phyloP scores from a whole-genome alignment of 2,113 vertebrate genomes.

The Cyphomyrus plagiostoma region DNA sequence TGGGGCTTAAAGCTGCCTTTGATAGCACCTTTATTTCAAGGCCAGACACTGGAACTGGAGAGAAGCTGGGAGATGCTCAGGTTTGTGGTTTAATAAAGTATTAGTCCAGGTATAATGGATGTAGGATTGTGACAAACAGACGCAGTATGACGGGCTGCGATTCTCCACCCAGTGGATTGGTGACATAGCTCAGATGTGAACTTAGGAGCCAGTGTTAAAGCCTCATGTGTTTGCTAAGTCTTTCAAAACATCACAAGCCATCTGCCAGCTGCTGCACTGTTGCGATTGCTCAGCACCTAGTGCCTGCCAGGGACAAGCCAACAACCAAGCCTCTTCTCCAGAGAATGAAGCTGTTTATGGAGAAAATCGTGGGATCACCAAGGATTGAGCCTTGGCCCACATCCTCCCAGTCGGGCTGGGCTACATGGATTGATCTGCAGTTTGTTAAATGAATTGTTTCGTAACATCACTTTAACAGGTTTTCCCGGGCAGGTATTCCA shows the following conservation, averaged over 20 bases:
- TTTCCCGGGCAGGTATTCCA: background rate
- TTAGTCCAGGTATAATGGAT: background rate
- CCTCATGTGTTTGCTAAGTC: background rate
- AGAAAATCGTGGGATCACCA: background rate
- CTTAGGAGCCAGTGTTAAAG: background rate
- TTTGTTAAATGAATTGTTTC: background rate
- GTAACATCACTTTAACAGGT: background rate
- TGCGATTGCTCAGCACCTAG: background rate
- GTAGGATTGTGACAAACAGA: background rate
- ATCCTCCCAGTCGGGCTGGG: no score
- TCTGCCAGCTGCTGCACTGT: background rate
- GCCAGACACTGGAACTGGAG: background rate
- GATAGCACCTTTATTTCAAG: background rate
- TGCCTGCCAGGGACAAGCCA: background rate
- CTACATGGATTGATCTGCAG: background rate
- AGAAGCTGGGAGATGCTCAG: background rate
- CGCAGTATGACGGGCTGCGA: background rate
- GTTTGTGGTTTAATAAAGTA: background rate
- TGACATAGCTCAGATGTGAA: background rate
- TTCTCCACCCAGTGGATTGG: background rate
- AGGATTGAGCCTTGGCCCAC: background rate
- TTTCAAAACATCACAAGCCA: background rate
- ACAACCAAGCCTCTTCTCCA: background rate
- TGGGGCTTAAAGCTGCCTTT: background rate
- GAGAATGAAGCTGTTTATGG: background rate